Base-by-base conservation (phyloP, 2,888 invertebrate genomes). In the Phania funesta region DNA sequence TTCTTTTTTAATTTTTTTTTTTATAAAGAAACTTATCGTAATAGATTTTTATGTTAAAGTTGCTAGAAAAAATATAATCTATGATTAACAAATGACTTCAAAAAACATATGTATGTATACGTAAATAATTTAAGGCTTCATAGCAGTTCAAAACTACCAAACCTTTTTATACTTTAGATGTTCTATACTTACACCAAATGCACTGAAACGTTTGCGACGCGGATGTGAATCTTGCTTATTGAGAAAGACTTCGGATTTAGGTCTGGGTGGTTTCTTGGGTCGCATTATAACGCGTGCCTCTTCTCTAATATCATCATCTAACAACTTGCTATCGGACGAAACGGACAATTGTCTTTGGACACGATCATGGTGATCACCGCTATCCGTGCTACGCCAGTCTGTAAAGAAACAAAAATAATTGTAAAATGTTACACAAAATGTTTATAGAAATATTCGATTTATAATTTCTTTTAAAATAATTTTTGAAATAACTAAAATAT, bases 171-270 rank as follows among this genome's bases (percentile, higher is more conserved):
- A 38, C n/a, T 38, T 13, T 11, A n/a, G n/a, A 38, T 38, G 11
- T 13, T 13, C n/a, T 35, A 4, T 86, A 93, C 95, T 94, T 91
- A 98, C 98, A 93, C 98, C 98, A 93, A 98, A 98, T 91, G 98
- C 98, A 91, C 98, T 98, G 93, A 96, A 97, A 91, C 98, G 94
- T 93, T 98, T 98, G 91, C 96, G 93, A 92, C 97, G 94, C 86
- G 94, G 93, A 91, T 94, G 94, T 89, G 93, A 92, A 89, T 94
- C 94, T 86, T 93, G 93, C 89, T 94, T 94, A 90, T 96, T 96
- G 87, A 97, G 94, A 92, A 96, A 96, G 84, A 98, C 98, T 93
- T 98, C 98, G 20, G 98, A 98, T 92, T 98, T 98, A 88, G 98
- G 98, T 93, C 98, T 93, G 85, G 97, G 97, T 86, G 97, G 96